A percentile compares a stretch with the other conserved stretches of the same genome.
Conservation (phyloP, 2,797 vertebrate genomes). For the Xenops minutus region DNA sequence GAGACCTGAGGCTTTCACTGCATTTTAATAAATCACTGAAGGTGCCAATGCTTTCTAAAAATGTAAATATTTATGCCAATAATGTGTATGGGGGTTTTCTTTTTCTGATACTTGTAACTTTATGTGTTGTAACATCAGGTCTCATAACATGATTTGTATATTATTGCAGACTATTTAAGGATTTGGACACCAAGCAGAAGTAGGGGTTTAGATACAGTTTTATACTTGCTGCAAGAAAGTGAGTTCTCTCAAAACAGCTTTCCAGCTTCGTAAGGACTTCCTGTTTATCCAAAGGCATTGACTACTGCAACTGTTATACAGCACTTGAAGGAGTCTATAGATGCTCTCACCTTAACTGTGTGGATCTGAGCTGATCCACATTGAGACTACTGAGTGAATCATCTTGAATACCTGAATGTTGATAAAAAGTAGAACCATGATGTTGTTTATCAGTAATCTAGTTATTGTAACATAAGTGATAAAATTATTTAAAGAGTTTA, state of each 20-base stretch:
- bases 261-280: neutral
- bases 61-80: slow-evolving; percentile 37
- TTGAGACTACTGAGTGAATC: slow-evolving; percentile 79
- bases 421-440: neutral
- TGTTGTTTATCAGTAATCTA: neutral
- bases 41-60: slow-evolving; percentile 58
- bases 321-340: slow-evolving; percentile 61
- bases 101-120: neutral
- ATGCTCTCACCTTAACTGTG: neutral
- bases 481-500: slow-evolving; percentile 32
- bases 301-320: slow-evolving; percentile 51
- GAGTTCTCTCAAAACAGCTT: slow-evolving; percentile 21
- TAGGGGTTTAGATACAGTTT: slow-evolving; percentile 12
- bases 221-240: slow-evolving; percentile 32
- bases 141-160: slow-evolving; percentile 42
- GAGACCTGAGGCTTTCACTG: slow-evolving; percentile 45
- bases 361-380: slow-evolving; percentile 28
- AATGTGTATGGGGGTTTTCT: neutral
- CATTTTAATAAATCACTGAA: slow-evolving; percentile 50
- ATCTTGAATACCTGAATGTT: slow-evolving; percentile 21
- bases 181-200: slow-evolving; percentile 21
- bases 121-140: slow-evolving; percentile 27
- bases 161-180: neutral
- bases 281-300: neutral
- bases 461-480: slow-evolving; percentile 30